phyloP scores from a whole-genome alignment of 2,797 vertebrate species.

The Poeciliopsis paucimaculata region DNA sequence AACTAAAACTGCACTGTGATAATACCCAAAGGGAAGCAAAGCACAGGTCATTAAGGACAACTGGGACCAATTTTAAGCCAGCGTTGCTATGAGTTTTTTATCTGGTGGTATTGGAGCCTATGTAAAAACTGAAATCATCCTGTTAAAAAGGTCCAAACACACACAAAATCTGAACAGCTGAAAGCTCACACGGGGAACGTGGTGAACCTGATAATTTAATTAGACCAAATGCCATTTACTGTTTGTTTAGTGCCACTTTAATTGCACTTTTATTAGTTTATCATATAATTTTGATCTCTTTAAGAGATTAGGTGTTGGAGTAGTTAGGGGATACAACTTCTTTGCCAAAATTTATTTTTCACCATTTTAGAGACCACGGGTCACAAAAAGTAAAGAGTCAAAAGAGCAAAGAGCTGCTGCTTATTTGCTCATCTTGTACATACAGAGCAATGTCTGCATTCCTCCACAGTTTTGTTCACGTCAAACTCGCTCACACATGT shows the following conservation, averaged over 20 bases:
- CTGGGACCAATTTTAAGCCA: constrained; percentile 66
- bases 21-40: constrained; percentile 58
- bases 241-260: constrained; percentile 5
- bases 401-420: constrained; percentile 5
- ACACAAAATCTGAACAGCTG: constrained; percentile 15
- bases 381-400: constrained; percentile 6
- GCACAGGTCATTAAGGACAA: constrained; percentile 58
- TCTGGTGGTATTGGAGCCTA: constrained; percentile 20
- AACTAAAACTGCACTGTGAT: constrained; percentile 64
- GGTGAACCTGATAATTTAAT: constrained; percentile 4
- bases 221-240: neutral
- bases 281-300: neutral
- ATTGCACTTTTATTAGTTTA: constrained; percentile 4
- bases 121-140: constrained; percentile 32
- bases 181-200: constrained; percentile 5
- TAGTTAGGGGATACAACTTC: neutral
- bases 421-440: constrained; percentile 12
- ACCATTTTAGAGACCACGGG: neutral
- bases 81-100: constrained; percentile 45
- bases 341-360: neutral
- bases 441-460: constrained; percentile 7
- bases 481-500: neutral
- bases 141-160: constrained; percentile 25
- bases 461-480: neutral
- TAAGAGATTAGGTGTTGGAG: neutral